Percentiles rank a stretch among this genome's conserved stretches.
These are phyloP conservation scores for Hylaea fasciaria DNA, from an alignment of 2,888 invertebrate genomes.

Conservation along the genomic window DNA sequence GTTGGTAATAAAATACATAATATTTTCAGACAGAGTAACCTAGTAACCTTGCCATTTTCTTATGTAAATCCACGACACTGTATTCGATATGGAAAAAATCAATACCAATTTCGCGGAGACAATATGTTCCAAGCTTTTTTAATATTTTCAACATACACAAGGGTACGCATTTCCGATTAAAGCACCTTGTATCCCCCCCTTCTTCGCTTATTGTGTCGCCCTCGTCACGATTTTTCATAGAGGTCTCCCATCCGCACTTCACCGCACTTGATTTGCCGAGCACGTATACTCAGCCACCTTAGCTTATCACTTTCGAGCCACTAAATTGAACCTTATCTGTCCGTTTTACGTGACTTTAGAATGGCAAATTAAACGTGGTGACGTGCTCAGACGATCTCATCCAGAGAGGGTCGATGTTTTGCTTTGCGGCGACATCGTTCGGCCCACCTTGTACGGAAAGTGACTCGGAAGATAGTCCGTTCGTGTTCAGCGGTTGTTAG, in stretches of 20 bases:
- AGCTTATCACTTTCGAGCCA: slow-evolving; percentile 41
- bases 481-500: slow-evolving; percentile 69
- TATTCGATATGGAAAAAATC: slow-evolving; percentile 38
- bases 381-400: slow-evolving; percentile 64
- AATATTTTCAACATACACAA: slow-evolving; percentile 44
- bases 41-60: slow-evolving; percentile 38
- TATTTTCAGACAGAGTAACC: slow-evolving; percentile 14
- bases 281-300: slow-evolving; percentile 66
- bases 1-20: slow-evolving; percentile 17
- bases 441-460: slow-evolving; percentile 65
- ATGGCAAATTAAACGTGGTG: slow-evolving; percentile 49
- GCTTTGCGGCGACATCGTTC: slow-evolving; percentile 72
- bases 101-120: slow-evolving; percentile 21
- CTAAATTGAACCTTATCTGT: slow-evolving; percentile 58
- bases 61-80: slow-evolving; percentile 49
- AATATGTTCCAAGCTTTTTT: slow-evolving; percentile 27
- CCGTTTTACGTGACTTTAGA: slow-evolving; percentile 49
- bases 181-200: slow-evolving; percentile 73
- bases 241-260: slow-evolving; percentile 78
- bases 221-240: slow-evolving; percentile 82
- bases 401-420: slow-evolving; percentile 71
- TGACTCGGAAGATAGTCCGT: slow-evolving; percentile 67
- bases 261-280: slow-evolving; percentile 82
- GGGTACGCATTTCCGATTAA: slow-evolving; percentile 74
- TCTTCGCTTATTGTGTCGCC: slow-evolving; percentile 75